Percentiles rank a stretch among this genome's conserved stretches.
These are phyloP conservation scores for Rhodinocichla rosea DNA, from an alignment of 2,113 vertebrate species.

Conservation along the genomic window DNA sequence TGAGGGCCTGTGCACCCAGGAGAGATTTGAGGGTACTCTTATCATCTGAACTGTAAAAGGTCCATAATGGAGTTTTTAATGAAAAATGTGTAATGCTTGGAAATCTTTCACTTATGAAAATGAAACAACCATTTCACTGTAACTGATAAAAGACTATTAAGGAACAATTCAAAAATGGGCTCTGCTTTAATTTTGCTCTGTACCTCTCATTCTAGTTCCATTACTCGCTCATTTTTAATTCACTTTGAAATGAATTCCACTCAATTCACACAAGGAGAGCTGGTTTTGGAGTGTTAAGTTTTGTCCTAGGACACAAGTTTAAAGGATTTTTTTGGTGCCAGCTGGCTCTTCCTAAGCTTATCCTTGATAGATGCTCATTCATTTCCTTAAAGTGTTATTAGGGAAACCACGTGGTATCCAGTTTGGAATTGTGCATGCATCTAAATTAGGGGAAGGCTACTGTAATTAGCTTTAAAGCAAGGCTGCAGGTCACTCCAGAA, in stretches of 20 bases:
- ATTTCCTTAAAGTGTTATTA: not conserved
- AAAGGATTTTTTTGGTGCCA: not conserved
- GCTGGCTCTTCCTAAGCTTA: not conserved
- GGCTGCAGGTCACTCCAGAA: not conserved
- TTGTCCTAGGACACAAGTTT: not conserved
- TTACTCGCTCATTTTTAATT: not conserved
- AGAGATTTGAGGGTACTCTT: not conserved
- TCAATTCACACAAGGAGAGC: not conserved
- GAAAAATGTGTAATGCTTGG: not conserved
- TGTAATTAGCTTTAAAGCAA: not conserved
- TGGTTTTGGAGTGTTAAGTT: not conserved
- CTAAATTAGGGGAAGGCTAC: not conserved
- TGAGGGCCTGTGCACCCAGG: not conserved
- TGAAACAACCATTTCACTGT: not conserved
- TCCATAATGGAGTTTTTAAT: not conserved
- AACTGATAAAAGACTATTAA: not conserved
- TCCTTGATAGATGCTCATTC: not conserved
- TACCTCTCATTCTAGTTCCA: not conserved
- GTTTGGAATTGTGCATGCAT: not conserved
- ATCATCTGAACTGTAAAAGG: not conserved
- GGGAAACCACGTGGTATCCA: not conserved
- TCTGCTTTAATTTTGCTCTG: not conserved
- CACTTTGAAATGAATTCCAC: not conserved
- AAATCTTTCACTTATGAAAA: not conserved
- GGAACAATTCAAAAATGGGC: not conserved